Conservation (phyloP, 2,113 vertebrate genomes). For the Eubucco bourcierii region DNA sequence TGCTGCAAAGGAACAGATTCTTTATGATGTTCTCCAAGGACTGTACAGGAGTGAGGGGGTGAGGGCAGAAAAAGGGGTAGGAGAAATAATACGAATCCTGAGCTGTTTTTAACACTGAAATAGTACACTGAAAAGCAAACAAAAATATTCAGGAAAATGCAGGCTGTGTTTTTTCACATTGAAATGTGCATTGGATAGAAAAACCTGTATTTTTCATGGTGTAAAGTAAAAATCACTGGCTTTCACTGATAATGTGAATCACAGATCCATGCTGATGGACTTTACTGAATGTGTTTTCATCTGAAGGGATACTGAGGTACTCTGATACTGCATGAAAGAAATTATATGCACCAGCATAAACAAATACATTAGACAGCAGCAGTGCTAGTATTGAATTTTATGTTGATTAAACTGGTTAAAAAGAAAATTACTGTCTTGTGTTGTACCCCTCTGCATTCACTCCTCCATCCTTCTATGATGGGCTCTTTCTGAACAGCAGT, state of each 20-base stretch:
- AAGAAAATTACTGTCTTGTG: neutral
- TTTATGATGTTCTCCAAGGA: neutral
- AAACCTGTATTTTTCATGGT: neutral
- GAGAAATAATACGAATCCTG: constrained; percentile 14
- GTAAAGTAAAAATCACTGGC: constrained; percentile 31
- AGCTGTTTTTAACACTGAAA: constrained; percentile 1
- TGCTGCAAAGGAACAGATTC: constrained; percentile 31
- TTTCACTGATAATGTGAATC: constrained; percentile 41
- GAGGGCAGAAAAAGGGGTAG: neutral
- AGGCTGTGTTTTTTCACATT: neutral
- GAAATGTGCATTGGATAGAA: neutral
- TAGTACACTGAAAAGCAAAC: neutral
- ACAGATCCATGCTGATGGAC: constrained; percentile 39
- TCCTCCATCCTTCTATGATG: neutral
- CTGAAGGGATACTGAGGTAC: constrained; percentile 22
- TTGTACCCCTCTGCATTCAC: neutral
- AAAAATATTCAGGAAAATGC: neutral
- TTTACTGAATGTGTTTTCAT: constrained; percentile 55
- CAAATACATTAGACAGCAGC: neutral
- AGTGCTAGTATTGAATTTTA: neutral
- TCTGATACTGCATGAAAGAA: neutral
- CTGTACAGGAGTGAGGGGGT: neutral
- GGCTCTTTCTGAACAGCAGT: constrained; percentile 22
- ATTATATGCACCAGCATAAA: neutral
- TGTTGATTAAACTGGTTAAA: neutral